Conservation (phyloP, 2,797 vertebrate species). For the Tarsius wallacei region DNA sequence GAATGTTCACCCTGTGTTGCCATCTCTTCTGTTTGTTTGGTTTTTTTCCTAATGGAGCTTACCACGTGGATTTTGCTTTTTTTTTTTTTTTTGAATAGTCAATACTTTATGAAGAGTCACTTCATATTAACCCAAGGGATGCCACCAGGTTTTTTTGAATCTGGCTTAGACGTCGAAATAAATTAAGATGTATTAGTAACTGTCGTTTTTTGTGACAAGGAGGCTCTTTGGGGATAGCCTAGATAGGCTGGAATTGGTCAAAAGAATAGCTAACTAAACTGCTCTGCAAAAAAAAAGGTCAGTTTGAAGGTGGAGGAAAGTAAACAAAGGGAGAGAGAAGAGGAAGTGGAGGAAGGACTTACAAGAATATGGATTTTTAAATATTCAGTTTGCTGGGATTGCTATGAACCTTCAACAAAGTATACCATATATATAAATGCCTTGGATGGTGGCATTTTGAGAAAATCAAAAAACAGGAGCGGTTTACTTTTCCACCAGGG, state of each 20-base stretch:
- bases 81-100: neutral
- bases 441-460: neutral
- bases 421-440: neutral
- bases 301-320: neutral
- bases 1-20: neutral
- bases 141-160: neutral
- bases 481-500: neutral
- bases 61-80: neutral
- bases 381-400: neutral
- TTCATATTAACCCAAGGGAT: neutral
- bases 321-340: neutral
- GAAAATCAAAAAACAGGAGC: neutral
- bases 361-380: neutral
- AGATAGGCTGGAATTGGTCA: neutral
- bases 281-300: neutral
- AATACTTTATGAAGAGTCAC: neutral
- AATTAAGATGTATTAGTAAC: neutral
- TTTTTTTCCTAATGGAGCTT: neutral
- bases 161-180: neutral
- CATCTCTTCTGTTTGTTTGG: neutral
- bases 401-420: neutral
- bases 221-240: neutral
- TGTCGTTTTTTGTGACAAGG: neutral
- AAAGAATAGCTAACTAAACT: neutral
- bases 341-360: neutral